Evolutionary conservation across 92 coral and sea anemone species (phyloP).

Genomic region (Siderastrea siderea): DNA sequence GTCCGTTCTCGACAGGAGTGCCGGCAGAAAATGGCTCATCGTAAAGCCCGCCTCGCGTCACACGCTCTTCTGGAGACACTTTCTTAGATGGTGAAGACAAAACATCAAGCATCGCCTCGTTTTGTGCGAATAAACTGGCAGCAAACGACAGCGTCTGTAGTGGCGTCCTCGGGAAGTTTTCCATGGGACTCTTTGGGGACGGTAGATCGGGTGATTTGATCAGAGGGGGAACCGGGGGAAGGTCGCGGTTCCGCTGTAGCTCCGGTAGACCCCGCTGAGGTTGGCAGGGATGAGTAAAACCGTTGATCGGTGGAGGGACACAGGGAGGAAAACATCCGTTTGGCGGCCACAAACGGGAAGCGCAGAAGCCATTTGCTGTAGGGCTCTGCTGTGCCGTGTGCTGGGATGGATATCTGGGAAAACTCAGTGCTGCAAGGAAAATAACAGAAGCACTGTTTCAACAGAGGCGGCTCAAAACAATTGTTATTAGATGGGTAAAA

Average conservation of each 20-base stretch:
- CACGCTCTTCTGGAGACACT: constrained; percentile 4
- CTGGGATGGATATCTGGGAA: constrained; percentile 14
- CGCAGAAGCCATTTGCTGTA: constrained; percentile 37
- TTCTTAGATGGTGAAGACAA: constrained; percentile 5
- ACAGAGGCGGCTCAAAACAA: no score
- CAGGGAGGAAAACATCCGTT: constrained; percentile 51
- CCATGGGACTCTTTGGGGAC: constrained; percentile 75
- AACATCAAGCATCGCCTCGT: constrained; percentile 19
- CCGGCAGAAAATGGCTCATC: constrained; percentile 50
- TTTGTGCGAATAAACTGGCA: constrained; percentile 39
- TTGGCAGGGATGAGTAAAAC: constrained; percentile 34
- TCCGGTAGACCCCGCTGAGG: constrained; percentile 22
- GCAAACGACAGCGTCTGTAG: constrained; percentile 51
- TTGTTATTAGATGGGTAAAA: no score
- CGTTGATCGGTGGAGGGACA: constrained; percentile 40
- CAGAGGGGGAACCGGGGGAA: constrained; percentile 82
- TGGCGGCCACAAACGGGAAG: constrained; percentile 84
- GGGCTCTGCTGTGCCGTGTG: constrained; percentile 6
- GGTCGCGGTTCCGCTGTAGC: constrained; percentile 57
- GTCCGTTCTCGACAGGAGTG: constrained; percentile 12
- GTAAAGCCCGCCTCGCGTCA: constrained; percentile 22
- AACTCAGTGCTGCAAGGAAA: background rate
- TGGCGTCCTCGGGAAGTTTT: constrained; percentile 27
- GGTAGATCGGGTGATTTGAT: constrained; percentile 69
- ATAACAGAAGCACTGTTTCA: background rate